Evolutionary conservation across 2,113 vertebrate genomes (phyloP), one percentile per base, ranked within the genome.

Genomic region (Brachypteracias leptosomus): DNA sequence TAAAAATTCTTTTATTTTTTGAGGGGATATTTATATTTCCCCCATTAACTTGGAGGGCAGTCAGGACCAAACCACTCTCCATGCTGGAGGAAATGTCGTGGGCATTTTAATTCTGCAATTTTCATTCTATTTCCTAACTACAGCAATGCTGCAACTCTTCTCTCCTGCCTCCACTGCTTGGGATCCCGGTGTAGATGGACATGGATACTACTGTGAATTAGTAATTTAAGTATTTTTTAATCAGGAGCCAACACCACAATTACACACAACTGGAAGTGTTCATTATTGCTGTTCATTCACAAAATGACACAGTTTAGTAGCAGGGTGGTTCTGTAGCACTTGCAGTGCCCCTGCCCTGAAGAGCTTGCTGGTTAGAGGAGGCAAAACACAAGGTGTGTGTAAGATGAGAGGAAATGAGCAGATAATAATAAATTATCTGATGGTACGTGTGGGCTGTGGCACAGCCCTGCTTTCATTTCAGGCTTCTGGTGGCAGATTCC

Each of bases 71-170:
- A 40, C 8, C 0, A 1, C 36, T 36, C 38, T 33, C 47, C 36
- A 11, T 0, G 2, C 31, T 29, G n/a, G 72, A 68, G 67, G 78
- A 65, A 35, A 52, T 3, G 10, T 16, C 3, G 0, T 33, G 15
- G 9, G 8, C 1, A 0, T 42, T 81, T 54, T 33, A 54, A 36
- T 65, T 81, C 38, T 54, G 18, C 3, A 24, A 62, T 11, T n/a
- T n/a, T n/a, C n/a, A n/a, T n/a, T n/a, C n/a, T 18, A 12, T 18
- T 51, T 57, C 40, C 59, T 26, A 26, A 6, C 16, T 18, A n/a
- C 44, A 14, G 25, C 4, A 20, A 9, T 33, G 58, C 15, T 1
- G 26, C 63, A 35, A 3, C 57, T 54, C 59, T n/a, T 66, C 49
- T 36, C 57, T 71, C 44, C 59, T 26, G 14, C 65, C 63, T 75